Percentiles rank a stretch among this genome's conserved stretches.
Conservation (phyloP, 2,888 invertebrate genomes). For the Netelia virgata region DNA sequence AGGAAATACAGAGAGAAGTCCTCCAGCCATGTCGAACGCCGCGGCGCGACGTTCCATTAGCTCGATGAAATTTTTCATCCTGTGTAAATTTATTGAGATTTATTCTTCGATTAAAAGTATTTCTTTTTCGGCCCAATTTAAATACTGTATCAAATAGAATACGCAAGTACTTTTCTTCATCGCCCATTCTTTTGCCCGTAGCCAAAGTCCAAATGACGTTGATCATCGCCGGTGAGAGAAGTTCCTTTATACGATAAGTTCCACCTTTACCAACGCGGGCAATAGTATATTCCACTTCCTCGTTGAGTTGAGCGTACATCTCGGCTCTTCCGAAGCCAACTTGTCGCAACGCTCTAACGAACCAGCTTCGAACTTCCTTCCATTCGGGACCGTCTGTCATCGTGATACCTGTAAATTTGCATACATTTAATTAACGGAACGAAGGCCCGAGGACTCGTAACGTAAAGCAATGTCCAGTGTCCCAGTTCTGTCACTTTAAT, state of each 20-base stretch:
- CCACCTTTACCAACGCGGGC: conserved; percentile 76
- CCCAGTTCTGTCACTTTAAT: background rate
- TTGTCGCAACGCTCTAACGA: conserved; percentile 86
- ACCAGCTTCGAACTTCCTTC: conserved; percentile 87
- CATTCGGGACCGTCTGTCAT: conserved; percentile 87
- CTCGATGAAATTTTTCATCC: conserved; percentile 76
- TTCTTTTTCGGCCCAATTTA: background rate
- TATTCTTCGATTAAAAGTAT: background rate
- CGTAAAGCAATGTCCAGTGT: background rate
- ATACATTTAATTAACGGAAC: background rate
- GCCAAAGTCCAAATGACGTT: conserved; percentile 89
- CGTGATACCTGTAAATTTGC: conserved; percentile 86
- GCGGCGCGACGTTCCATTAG: conserved; percentile 79
- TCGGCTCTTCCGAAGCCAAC: conserved; percentile 87
- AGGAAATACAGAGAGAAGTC: conserved; percentile 87
- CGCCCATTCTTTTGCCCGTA: conserved; percentile 83
- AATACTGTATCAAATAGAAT: background rate
- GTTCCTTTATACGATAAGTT: conserved; percentile 74
- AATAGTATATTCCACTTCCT: conserved; percentile 86
- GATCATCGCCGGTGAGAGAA: conserved; percentile 87
- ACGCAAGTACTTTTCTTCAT: conserved; percentile 68
- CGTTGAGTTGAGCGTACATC: conserved; percentile 86
- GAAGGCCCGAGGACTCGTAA: background rate
- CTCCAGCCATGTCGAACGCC: conserved; percentile 86
- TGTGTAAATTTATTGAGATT: conserved; percentile 60